phyloP scores from a whole-genome alignment of 2,113 vertebrate species.

The Heterotis niloticus region DNA sequence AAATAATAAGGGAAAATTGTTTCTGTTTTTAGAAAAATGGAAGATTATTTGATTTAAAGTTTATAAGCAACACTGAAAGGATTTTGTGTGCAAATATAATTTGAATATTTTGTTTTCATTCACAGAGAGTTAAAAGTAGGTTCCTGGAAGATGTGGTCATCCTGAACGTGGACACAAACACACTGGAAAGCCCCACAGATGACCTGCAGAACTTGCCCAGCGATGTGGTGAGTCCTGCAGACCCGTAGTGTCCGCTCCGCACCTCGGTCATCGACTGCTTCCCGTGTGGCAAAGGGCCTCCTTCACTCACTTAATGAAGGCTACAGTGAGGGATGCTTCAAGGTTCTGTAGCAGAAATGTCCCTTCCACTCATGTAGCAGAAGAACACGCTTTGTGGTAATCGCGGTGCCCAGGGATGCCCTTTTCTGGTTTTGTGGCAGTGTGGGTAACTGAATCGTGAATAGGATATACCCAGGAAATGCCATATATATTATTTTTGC shows the following conservation, averaged over 20 bases:
- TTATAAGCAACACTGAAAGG: too few relatives aligned
- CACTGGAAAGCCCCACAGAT: constrained; percentile 86
- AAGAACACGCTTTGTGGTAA: background rate
- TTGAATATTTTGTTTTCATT: background rate
- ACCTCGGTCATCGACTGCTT: constrained; percentile 19
- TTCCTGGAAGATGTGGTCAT: constrained; percentile 93
- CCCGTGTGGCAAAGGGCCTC: background rate
- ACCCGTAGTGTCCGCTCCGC: constrained; percentile 35
- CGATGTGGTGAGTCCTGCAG: constrained; percentile 81
- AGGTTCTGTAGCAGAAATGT: background rate
- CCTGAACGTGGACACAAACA: constrained; percentile 93
- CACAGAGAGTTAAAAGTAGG: constrained; percentile 81
- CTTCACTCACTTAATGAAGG: background rate
- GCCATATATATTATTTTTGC: background rate
- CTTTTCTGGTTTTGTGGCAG: background rate
- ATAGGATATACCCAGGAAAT: background rate
- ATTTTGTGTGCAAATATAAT: background rate
- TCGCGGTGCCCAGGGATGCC: background rate
- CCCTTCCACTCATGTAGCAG: background rate
- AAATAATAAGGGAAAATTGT: too few relatives aligned
- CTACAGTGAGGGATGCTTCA: background rate
- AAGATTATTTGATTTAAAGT: too few relatives aligned
- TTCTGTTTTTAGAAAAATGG: too few relatives aligned
- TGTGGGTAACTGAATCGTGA: background rate
- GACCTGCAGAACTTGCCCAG: constrained; percentile 87